Conservation (phyloP, 2,888 invertebrate genomes). For the Endomychus coccineus region DNA sequence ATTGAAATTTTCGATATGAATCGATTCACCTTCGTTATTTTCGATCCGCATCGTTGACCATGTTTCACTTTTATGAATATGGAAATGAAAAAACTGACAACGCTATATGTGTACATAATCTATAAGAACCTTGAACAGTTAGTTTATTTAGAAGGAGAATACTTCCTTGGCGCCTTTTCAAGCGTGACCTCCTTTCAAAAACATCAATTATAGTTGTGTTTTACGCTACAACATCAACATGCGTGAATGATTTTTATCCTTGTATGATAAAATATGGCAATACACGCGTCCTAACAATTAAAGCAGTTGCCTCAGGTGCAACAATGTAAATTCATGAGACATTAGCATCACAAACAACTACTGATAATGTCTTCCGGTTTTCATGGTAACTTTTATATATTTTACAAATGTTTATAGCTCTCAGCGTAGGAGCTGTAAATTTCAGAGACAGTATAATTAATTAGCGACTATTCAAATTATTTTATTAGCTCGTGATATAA, state of each 20-base stretch:
- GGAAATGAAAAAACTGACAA: no score
- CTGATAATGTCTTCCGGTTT: constrained; percentile 6
- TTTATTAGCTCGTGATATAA: no score
- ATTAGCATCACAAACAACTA: constrained; percentile 6
- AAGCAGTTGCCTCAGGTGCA: constrained; percentile 6
- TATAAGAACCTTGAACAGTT: constrained; percentile 3
- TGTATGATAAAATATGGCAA: constrained; percentile 6
- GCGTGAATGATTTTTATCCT: constrained; percentile 6
- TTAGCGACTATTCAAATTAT: no score
- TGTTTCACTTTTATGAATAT: no score
- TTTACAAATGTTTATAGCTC: neutral
- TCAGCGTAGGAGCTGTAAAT: no score
- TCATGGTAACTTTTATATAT: constrained; percentile 1
- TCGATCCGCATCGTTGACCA: no score
- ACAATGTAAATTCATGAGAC: constrained; percentile 5
- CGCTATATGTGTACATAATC: no score
- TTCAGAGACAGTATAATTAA: no score
- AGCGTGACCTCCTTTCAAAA: constrained; percentile 23
- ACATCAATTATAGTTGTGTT: constrained; percentile 18
- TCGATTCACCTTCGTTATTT: no score
- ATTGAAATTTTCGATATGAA: no score
- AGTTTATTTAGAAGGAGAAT: constrained; percentile 5
- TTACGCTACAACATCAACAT: constrained; percentile 2
- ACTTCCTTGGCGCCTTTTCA: constrained; percentile 24
- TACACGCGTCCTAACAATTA: constrained; percentile 5